Conservation (phyloP, 2,113 vertebrate genomes). For the Zapornia atra region DNA sequence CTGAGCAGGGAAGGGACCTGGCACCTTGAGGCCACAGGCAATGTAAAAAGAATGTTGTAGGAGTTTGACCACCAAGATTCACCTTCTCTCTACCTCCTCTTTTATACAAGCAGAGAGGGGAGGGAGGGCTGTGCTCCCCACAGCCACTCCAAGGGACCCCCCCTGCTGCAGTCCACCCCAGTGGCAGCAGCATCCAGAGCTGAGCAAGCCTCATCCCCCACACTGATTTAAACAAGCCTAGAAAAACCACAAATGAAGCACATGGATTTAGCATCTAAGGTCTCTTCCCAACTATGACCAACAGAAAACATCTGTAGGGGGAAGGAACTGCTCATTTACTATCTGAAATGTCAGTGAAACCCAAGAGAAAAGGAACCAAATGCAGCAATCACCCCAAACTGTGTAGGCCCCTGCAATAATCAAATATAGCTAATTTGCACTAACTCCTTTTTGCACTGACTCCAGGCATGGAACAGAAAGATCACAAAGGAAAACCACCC, state of each 20-base stretch:
- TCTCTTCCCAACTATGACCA: conserved; percentile 33
- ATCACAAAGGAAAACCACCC: neutral
- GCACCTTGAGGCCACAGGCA: neutral
- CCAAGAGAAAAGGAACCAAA: conserved; percentile 27
- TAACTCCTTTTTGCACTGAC: neutral
- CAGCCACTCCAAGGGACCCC: neutral
- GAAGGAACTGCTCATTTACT: conserved; percentile 18
- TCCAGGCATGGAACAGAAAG: neutral
- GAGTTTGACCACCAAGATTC: neutral
- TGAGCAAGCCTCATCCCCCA: neutral
- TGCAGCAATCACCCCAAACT: neutral
- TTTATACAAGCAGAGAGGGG: too few relatives aligned
- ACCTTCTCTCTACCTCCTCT: neutral
- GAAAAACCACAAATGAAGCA: neutral
- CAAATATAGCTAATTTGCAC: neutral
- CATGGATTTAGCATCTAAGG: conserved; percentile 14
- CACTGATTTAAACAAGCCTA: neutral
- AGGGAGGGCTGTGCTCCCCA: rapidly evolving
- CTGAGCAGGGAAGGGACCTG: neutral
- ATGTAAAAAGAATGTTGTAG: neutral
- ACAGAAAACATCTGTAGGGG: conserved; percentile 57
- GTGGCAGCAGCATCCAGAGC: neutral
- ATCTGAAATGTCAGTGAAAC: conserved; percentile 35
- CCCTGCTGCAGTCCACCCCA: neutral
- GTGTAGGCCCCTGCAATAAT: neutral